A percentile compares a stretch with the other conserved stretches of the same genome.
Conservation (phyloP, 2,113 vertebrate species). For the Microcebus griseorufus region DNA sequence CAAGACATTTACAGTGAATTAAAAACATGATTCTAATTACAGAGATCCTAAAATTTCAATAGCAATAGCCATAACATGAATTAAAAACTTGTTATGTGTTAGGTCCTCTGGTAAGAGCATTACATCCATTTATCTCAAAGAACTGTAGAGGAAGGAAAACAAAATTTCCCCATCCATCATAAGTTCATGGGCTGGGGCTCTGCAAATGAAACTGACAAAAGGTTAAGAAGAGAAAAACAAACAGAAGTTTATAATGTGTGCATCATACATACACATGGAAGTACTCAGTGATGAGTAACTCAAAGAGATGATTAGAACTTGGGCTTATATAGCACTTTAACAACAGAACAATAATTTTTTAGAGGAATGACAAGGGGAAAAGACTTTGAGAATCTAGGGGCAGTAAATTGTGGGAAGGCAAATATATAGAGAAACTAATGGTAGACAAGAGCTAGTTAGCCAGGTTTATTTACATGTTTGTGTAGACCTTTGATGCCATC, state of each 20-base stretch:
- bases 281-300: not conserved
- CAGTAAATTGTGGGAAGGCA: not conserved
- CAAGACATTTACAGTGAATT: not conserved
- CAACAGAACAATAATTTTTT: not conserved
- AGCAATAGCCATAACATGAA: not conserved
- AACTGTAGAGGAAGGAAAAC: not conserved
- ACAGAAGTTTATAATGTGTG: not conserved
- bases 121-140: not conserved
- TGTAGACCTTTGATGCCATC: no score
- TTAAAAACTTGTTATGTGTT: not conserved
- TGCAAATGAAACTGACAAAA: not conserved
- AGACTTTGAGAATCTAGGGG: not conserved
- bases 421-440: not conserved
- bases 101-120: not conserved
- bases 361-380: not conserved
- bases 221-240: not conserved
- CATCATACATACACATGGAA: not conserved
- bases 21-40: not conserved
- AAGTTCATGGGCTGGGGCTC: not conserved
- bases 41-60: not conserved
- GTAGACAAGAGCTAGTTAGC: not conserved
- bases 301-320: not conserved
- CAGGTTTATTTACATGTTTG: not conserved
- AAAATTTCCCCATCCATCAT: not conserved
- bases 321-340: not conserved